Conservation (phyloP, 2,797 vertebrate genomes). For the Spheniscus humboldti region DNA sequence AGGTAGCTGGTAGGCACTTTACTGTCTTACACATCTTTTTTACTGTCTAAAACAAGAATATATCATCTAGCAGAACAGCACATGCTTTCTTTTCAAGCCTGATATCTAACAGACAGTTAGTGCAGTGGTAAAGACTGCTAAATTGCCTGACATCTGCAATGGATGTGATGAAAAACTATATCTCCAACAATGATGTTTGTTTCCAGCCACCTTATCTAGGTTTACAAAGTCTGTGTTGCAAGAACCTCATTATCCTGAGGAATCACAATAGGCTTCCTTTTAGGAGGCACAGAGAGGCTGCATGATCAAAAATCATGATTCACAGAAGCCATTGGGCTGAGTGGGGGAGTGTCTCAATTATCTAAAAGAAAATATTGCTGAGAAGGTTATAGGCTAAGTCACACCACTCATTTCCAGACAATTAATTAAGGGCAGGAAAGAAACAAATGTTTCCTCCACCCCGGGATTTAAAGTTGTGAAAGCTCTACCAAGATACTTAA, state of each 20-base stretch:
- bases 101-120: neutral
- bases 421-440: neutral
- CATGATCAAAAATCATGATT: neutral
- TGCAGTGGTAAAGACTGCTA: neutral
- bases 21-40: neutral
- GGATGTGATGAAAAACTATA: neutral
- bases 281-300: neutral
- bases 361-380: neutral
- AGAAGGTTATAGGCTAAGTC: neutral
- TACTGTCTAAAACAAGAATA: neutral
- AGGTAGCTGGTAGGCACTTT: neutral
- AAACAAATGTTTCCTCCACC: neutral
- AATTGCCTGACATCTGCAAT: neutral
- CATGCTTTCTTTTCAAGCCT: neutral
- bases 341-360: neutral
- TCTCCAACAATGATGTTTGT: neutral
- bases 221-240: neutral
- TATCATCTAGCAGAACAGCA: neutral
- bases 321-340: neutral
- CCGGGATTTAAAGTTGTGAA: neutral
- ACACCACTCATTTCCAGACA: neutral
- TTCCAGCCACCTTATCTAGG: neutral
- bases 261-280: neutral
- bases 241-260: neutral
- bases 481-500: neutral